These are phyloP conservation scores for Cherax quadricarinatus DNA, from an alignment of 1,140 invertebrate genomes.

Conservation along the genomic window DNA sequence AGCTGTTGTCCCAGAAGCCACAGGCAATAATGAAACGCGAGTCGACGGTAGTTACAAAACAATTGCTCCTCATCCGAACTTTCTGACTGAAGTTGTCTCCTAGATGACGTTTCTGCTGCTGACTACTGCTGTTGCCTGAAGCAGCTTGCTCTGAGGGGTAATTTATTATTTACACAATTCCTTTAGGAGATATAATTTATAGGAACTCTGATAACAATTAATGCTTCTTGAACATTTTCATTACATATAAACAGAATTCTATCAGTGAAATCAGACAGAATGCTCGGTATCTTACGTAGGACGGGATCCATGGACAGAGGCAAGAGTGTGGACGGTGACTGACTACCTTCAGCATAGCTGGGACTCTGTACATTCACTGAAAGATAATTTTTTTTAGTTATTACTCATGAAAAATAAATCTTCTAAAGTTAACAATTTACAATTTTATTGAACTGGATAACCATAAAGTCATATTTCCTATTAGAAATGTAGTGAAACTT, in stretches of 20 bases:
- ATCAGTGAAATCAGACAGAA: background rate
- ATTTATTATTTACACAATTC: background rate
- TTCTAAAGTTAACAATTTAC: background rate
- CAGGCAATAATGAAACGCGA: conserved; percentile 93
- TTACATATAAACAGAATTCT: background rate
- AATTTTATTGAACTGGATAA: background rate
- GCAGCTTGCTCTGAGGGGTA: conserved; percentile 75
- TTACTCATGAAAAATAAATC: background rate
- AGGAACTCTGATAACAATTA: background rate
- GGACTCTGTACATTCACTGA: conserved; percentile 78
- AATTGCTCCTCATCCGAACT: conserved; percentile 92
- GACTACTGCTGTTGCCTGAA: conserved; percentile 68
- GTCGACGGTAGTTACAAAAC: conserved; percentile 98
- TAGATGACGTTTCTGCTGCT: conserved; percentile 85
- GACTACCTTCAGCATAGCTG: conserved; percentile 84
- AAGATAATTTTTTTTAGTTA: background rate
- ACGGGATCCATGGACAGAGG: conserved; percentile 98
- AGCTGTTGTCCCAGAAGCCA: conserved; percentile 99
- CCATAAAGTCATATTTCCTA: too few species aligned
- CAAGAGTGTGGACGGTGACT: conserved; percentile 84
- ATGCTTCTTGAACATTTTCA: background rate
- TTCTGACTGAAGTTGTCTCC: conserved; percentile 98
- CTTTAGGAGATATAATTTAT: background rate
- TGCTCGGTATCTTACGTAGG: conserved; percentile 82
- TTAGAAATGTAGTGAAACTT: too few species aligned